Conservation (phyloP, 2,888 invertebrate genomes). For the Amphipyra tragopoginis region DNA sequence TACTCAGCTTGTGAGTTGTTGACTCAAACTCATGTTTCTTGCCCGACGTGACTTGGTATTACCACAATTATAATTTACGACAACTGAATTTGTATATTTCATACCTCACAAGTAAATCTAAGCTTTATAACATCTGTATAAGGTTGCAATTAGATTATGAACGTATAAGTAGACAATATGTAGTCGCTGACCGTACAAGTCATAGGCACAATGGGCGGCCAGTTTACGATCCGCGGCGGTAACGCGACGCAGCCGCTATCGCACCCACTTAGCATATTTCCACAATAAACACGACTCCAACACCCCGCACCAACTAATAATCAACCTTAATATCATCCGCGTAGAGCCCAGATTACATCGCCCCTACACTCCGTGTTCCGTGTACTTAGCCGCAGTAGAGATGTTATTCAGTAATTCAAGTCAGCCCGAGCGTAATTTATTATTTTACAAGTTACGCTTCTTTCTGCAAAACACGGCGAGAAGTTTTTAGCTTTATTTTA, state of each 20-base stretch:
- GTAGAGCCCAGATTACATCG: conserved; percentile 22
- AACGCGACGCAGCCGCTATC: conserved; percentile 42
- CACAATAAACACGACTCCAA: conserved; percentile 49
- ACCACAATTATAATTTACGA: neutral
- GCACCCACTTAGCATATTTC: conserved; percentile 56
- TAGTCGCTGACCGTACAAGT: conserved; percentile 44
- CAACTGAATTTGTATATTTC: neutral
- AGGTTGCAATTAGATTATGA: conserved; percentile 1
- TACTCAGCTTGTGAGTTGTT: neutral
- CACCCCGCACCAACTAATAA: conserved; percentile 15
- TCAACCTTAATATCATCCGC: conserved; percentile 24
- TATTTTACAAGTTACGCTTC: conserved; percentile 43
- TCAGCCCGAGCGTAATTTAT: conserved; percentile 46
- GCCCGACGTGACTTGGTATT: neutral
- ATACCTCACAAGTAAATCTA: neutral
- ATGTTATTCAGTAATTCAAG: conserved; percentile 50
- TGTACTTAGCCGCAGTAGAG: conserved; percentile 39
- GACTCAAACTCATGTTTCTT: neutral
- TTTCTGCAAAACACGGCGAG: conserved; percentile 16
- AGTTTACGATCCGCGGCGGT: conserved; percentile 48
- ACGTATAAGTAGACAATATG: conserved; percentile 22
- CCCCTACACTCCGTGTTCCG: conserved; percentile 6
- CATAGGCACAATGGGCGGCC: conserved; percentile 43
- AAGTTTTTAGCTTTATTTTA: conserved; percentile 17
- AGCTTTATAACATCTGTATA: conserved; percentile 1